These are phyloP conservation scores for Paratrypauchen microcephalus DNA, from an alignment of 2,797 vertebrate genomes.

Conservation along the genomic window DNA sequence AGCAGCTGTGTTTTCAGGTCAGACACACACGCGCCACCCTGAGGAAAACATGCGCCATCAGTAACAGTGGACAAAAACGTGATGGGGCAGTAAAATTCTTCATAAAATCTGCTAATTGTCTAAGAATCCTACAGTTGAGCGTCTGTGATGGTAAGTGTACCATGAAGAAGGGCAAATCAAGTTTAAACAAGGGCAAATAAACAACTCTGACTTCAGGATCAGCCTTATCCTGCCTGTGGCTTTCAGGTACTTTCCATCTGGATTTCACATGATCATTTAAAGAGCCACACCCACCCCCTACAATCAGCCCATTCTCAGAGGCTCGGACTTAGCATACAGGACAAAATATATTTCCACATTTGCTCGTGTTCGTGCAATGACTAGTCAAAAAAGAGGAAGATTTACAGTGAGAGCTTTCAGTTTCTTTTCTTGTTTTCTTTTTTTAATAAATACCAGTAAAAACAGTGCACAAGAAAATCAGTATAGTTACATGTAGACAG, in stretches of 20 bases:
- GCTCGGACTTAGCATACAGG: constrained; percentile 2
- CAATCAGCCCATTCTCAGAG: neutral
- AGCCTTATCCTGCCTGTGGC: constrained; percentile 24
- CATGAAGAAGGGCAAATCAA: too few species aligned
- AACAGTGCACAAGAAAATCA: too few species aligned
- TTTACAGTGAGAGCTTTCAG: neutral
- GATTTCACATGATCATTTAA: constrained; percentile 35
- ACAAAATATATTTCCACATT: neutral
- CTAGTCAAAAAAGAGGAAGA: neutral
- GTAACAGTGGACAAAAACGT: constrained; percentile 17
- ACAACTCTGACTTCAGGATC: constrained; percentile 9
- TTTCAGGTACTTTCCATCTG: constrained; percentile 66
- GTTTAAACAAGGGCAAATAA: constrained; percentile 6
- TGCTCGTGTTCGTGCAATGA: neutral
- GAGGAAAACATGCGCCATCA: constrained; percentile 62
- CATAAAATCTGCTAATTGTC: neutral
- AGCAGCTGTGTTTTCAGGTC: constrained; percentile 18
- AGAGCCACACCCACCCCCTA: neutral
- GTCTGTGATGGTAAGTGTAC: neutral
- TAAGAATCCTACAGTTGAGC: neutral
- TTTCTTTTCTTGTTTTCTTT: neutral
- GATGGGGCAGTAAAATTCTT: constrained; percentile 6
- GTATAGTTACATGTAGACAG: too few species aligned
- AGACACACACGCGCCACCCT: constrained; percentile 41
- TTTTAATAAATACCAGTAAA: too few species aligned